phyloP scores from a whole-genome alignment of 2,113 vertebrate genomes.

The Brachyhypopomus gauderio region DNA sequence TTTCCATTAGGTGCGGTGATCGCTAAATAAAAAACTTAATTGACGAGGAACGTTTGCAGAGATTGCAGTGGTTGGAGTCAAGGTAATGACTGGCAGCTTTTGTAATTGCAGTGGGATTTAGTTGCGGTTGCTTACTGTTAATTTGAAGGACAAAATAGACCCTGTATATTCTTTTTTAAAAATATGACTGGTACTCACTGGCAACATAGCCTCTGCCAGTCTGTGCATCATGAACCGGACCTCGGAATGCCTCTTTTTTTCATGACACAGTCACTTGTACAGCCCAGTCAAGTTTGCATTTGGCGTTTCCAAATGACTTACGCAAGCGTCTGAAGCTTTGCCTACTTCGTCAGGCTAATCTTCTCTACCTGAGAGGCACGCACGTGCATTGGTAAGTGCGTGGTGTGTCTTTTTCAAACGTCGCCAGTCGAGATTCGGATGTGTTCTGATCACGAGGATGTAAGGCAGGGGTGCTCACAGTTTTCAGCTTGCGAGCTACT shows the following conservation, averaged over 20 bases:
- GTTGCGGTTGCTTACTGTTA: constrained; percentile 8
- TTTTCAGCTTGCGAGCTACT: no score
- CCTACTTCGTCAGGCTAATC: background rate
- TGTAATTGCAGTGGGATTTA: constrained; percentile 31
- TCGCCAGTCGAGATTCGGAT: background rate
- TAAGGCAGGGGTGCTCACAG: no score
- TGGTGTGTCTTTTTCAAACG: constrained; percentile 1
- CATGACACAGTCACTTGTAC: background rate
- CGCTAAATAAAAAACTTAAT: constrained; percentile 47
- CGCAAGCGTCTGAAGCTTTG: background rate
- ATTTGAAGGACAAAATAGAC: constrained; percentile 21
- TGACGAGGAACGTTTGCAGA: constrained; percentile 51
- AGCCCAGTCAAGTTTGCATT: constrained; percentile 9
- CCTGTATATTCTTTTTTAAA: background rate
- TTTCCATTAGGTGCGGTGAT: constrained; percentile 46
- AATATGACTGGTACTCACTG: background rate
- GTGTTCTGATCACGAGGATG: constrained; percentile 39
- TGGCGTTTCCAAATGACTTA: background rate
- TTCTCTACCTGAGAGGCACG: no score
- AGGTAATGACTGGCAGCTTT: constrained; percentile 48
- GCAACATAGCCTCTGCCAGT: background rate
- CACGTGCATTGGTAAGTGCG: background rate
- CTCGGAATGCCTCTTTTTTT: constrained; percentile 20
- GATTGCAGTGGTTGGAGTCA: constrained; percentile 26
- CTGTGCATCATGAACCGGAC: constrained; percentile 10